Conservation (phyloP, 1,140 invertebrate species). For the Tachypleus tridentatus region DNA sequence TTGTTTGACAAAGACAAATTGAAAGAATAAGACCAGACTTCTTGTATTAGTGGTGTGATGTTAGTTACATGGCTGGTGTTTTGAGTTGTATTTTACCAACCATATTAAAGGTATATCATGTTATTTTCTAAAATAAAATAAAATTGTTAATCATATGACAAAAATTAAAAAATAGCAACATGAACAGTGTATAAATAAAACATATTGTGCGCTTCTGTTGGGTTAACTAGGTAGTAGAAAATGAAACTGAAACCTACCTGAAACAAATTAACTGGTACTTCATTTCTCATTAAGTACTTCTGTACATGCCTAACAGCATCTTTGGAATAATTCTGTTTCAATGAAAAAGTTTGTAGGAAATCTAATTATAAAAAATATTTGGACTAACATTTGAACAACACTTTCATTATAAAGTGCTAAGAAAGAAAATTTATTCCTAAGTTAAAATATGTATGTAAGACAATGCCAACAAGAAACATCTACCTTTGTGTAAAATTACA, state of each 20-base stretch:
- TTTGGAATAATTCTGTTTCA: constrained; percentile 81
- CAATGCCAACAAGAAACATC: too few species aligned
- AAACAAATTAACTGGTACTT: constrained; percentile 92
- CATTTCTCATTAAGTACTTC: constrained; percentile 92
- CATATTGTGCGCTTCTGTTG: constrained; percentile 1
- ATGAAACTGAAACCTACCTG: constrained; percentile 54
- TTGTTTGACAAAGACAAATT: too few species aligned
- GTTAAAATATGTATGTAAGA: background rate
- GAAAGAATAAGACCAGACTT: too few species aligned
- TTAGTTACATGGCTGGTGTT: too few species aligned
- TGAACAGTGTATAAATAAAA: background rate
- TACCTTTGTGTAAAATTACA: too few species aligned
- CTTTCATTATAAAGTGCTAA: background rate
- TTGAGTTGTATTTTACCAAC: too few species aligned
- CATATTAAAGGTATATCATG: too few species aligned
- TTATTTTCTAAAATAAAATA: too few species aligned
- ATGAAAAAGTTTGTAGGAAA: constrained; percentile 32
- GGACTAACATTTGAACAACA: background rate
- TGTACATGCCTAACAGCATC: constrained; percentile 93
- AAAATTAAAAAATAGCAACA: too few species aligned
- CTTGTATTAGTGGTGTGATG: too few species aligned
- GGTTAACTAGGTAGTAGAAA: constrained; percentile 1
- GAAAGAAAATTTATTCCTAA: background rate
- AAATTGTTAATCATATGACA: too few species aligned
- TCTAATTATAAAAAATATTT: constrained; percentile 5